phyloP scores from a whole-genome alignment of 2,797 vertebrate species.

The Lindbergichthys nudifrons region DNA sequence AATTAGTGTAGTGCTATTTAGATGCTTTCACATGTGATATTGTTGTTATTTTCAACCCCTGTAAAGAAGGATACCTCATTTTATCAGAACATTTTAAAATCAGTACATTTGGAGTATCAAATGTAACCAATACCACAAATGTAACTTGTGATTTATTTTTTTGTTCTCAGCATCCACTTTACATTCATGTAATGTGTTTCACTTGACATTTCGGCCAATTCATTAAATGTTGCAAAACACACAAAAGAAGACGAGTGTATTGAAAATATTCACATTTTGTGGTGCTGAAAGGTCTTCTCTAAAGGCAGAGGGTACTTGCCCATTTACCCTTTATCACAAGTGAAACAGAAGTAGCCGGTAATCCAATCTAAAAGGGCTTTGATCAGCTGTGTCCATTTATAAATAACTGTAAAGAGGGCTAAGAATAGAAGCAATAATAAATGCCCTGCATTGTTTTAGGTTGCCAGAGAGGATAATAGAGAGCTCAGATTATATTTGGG shows the following conservation, averaged over 20 bases:
- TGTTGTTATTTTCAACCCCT: neutral
- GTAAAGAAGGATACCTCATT: neutral
- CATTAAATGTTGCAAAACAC: neutral
- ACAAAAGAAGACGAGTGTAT: neutral
- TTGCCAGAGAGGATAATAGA: conserved; percentile 75
- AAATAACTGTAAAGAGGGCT: conserved; percentile 72
- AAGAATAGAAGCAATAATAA: conserved; percentile 78
- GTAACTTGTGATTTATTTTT: neutral
- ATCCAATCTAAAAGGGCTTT: conserved; percentile 63
- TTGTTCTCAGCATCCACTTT: neutral
- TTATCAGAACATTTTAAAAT: neutral
- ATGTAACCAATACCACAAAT: neutral
- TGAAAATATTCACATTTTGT: neutral
- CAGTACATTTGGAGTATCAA: neutral
- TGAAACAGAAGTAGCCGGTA: conserved; percentile 62
- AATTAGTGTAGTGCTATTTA: too few relatives aligned
- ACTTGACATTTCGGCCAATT: neutral
- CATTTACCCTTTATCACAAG: conserved; percentile 54
- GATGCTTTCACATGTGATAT: too few relatives aligned
- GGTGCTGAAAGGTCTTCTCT: neutral
- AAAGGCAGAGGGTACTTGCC: conserved; percentile 5
- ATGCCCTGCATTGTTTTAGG: conserved; percentile 76
- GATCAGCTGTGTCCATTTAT: conserved; percentile 77
- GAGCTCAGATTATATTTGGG: conserved; percentile 75
- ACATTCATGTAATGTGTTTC: neutral